These are phyloP conservation scores for Noctua pronuba DNA, from an alignment of 2,888 invertebrate species.

Conservation along the genomic window DNA sequence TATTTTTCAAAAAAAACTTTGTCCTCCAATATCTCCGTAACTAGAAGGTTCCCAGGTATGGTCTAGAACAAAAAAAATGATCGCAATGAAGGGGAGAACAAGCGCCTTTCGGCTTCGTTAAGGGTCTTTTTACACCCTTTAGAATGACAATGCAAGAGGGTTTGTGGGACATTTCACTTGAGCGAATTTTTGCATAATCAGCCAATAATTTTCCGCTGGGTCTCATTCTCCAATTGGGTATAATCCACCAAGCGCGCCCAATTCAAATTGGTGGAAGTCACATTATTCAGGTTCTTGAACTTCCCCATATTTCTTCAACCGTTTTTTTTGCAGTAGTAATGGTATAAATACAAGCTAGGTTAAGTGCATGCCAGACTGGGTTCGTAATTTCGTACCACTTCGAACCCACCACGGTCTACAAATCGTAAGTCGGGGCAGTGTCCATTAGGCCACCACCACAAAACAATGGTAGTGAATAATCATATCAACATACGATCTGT, in stretches of 20 bases:
- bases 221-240: neutral
- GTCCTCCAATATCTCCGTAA: too few relatives aligned
- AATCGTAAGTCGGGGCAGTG: neutral
- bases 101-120: too few relatives aligned
- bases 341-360: neutral
- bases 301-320: neutral
- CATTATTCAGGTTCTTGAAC: neutral
- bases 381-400: neutral
- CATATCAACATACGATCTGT: neutral
- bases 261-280: neutral
- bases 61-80: too few relatives aligned
- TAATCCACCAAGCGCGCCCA: neutral
- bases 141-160: conserved; percentile 17
- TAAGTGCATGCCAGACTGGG: neutral
- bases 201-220: neutral
- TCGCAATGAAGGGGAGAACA: too few relatives aligned
- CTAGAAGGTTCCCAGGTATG: too few relatives aligned
- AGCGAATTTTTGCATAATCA: neutral
- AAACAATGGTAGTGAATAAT: neutral
- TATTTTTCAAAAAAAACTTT: too few relatives aligned
- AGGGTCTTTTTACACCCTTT: too few relatives aligned
- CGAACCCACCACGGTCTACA: neutral
- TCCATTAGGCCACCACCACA: neutral
- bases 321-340: neutral
- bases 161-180: conserved; percentile 1